Evolutionary conservation across 2,797 vertebrate species (phyloP), one percentile per base, ranked within the genome.

Genomic region (Cirrhinus molitorella): DNA sequence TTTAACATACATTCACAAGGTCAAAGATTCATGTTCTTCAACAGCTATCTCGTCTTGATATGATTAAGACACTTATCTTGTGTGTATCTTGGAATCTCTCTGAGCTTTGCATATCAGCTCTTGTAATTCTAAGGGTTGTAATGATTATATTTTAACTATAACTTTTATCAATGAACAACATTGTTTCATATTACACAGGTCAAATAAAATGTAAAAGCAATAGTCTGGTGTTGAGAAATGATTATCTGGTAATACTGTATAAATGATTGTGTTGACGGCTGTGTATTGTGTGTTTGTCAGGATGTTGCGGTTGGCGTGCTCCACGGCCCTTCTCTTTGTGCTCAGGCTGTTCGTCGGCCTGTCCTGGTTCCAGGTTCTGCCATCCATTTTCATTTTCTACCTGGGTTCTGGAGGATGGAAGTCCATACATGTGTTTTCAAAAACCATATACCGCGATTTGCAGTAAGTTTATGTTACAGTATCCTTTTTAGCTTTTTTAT

Each of bases 371-470:
- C 97, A 98, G 88, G 95, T 97, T 68, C 83, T 96, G 37, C 96
- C 96, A 0, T 95, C 95, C 66, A 86, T 96, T 85, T 86, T 96
- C 21, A 94, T 98, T 77, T 95, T 99, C 89, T 99, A 97, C 92
- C 92, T 99, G 90, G 97, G 95, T 43, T 96, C 96, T 0, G 96
- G 97, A 0, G 97, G 98, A 92, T 99, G 97, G 97, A 94, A 87
- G 8, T 99, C 96, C 79, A 72, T 97, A 57, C 91, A 94, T 28
- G 79, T 99, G 83, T 94, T 98, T 75, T 79, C 94, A 90, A 99
- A 95, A 93, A 99, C 98, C 0, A 0, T 97, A 85, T 92, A 92
- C 83, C 95, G 98, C 31, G 98, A 99, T 7, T 21, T 96, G 87
- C 96, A 95, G 98, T 99, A 95, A 95, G 98, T 92, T 88, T 3